Conservation (phyloP, 92 coral and sea anemone genomes). For the Montipora capitata region DNA sequence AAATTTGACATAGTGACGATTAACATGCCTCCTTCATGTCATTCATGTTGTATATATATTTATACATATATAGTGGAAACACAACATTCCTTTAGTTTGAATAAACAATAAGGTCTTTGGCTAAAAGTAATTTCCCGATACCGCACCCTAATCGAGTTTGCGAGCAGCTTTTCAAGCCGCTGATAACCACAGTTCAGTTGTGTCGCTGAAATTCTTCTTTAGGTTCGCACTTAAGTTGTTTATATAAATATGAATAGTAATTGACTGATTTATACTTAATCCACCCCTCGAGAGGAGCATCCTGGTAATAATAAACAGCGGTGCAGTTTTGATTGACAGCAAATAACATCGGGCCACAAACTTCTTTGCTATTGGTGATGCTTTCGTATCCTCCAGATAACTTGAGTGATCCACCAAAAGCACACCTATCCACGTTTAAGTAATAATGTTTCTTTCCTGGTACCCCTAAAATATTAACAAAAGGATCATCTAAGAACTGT, state of each 20-base stretch:
- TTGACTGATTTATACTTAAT: constrained; percentile 52
- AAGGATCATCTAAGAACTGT: neutral
- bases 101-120: too few species aligned
- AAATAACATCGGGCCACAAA: constrained; percentile 85
- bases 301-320: constrained; percentile 62
- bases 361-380: constrained; percentile 50
- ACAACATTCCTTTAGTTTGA: too few species aligned
- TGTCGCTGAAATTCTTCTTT: neutral
- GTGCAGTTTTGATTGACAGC: constrained; percentile 82
- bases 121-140: too few species aligned
- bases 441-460: constrained; percentile 81
- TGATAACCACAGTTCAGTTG: too few species aligned
- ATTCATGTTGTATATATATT: too few species aligned
- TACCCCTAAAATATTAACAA: constrained; percentile 26
- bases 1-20: too few species aligned
- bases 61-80: too few species aligned
- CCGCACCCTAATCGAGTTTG: too few species aligned
- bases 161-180: too few species aligned
- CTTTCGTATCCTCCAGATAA: constrained; percentile 22
- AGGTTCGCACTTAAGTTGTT: constrained; percentile 11
- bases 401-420: constrained; percentile 71
- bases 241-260: neutral
- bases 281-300: constrained; percentile 67
- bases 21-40: too few species aligned
- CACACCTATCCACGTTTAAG: constrained; percentile 85